phyloP scores from a whole-genome alignment of 2,888 invertebrate genomes.

The Pammene fasciana region DNA sequence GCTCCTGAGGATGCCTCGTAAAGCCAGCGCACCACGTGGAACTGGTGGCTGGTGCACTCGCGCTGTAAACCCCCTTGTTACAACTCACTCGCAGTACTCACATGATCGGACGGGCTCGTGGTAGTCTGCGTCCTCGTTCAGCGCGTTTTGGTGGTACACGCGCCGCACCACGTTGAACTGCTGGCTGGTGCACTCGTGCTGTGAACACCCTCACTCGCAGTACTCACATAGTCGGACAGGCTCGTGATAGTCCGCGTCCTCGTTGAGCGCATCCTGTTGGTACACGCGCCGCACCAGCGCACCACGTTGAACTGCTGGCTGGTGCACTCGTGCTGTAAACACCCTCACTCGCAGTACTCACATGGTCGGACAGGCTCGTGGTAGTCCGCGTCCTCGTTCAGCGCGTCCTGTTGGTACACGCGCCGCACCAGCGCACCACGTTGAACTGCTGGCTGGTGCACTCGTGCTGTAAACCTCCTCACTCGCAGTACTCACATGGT shows the following conservation, averaged over 20 bases:
- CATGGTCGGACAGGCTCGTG: slow-evolving; percentile 75
- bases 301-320: slow-evolving; percentile 80
- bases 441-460: slow-evolving; percentile 73
- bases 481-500: slow-evolving; percentile 70
- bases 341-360: no score
- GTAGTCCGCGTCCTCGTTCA: slow-evolving; percentile 86
- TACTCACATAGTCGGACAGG: slow-evolving; percentile 73
- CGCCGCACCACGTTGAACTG: slow-evolving; percentile 86
- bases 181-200: no score
- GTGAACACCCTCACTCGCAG: no score
- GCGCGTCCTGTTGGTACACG: slow-evolving; percentile 86
- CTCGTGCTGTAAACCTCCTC: slow-evolving; percentile 65
- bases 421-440: slow-evolving; percentile 85
- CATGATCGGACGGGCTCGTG: slow-evolving; percentile 75
- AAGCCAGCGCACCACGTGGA: no score
- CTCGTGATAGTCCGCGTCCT: slow-evolving; percentile 84
- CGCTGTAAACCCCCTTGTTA: no score
- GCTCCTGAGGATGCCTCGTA: no score
- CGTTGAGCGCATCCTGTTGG: slow-evolving; percentile 86
- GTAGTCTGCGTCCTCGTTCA: slow-evolving; percentile 86
- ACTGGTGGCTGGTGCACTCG: no score
- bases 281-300: slow-evolving; percentile 86
- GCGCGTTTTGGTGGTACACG: slow-evolving; percentile 86
- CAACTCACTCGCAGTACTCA: no score
- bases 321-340: slow-evolving; percentile 63